phyloP scores from a whole-genome alignment of 1,140 invertebrate species.

The Platyscapa corneri region DNA sequence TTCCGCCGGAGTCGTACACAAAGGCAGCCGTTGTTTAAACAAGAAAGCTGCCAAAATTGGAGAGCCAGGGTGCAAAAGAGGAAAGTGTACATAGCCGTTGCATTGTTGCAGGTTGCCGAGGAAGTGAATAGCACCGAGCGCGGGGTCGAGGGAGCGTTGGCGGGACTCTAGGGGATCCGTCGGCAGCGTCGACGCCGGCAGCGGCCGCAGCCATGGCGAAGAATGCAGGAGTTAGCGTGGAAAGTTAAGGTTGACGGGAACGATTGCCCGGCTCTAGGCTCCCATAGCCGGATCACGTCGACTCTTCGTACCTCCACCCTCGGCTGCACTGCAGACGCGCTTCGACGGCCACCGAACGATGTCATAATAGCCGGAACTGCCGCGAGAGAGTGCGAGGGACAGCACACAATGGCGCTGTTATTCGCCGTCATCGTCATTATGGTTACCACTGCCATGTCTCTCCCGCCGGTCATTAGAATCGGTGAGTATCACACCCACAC shows the following conservation, averaged over 20 bases:
- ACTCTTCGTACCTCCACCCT: not conserved
- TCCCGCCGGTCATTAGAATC: conserved; percentile 81
- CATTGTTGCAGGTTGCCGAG: not conserved
- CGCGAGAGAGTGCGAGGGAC: not conserved
- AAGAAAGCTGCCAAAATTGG: no score
- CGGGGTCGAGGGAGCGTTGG: not conserved
- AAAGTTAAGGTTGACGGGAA: not conserved
- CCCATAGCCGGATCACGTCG: no score
- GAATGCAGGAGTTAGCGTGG: not conserved
- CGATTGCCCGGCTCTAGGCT: not conserved
- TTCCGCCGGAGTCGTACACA: no score
- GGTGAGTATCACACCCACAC: conserved; percentile 71
- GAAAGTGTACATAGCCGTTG: not conserved
- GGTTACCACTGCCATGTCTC: conserved; percentile 72
- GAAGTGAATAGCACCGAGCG: not conserved
- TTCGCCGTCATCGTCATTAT: conserved; percentile 72
- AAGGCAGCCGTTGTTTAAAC: no score
- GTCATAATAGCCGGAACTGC: not conserved
- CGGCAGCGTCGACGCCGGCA: no score
- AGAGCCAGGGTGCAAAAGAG: not conserved
- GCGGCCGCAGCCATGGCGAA: no score
- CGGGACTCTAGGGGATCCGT: not conserved
- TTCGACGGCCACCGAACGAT: not conserved
- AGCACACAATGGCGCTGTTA: conserved; percentile 69
- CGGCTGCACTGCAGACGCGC: not conserved